Percentiles rank a stretch among this genome's conserved stretches.
These are phyloP conservation scores for Psophia crepitans DNA, from an alignment of 2,113 vertebrate genomes.

Conservation along the genomic window DNA sequence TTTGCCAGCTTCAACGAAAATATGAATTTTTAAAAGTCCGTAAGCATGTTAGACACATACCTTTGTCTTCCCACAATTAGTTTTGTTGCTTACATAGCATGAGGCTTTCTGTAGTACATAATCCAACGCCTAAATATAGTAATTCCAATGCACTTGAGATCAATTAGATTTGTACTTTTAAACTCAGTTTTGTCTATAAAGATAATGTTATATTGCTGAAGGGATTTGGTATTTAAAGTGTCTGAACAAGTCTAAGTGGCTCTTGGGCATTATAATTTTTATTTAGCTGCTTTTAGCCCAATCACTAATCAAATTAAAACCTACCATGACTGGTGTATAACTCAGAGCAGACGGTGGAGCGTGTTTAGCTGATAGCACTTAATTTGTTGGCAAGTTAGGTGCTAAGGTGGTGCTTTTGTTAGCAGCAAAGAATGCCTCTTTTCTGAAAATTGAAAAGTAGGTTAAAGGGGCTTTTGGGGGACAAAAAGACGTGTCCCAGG, in stretches of 20 bases:
- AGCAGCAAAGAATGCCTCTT: not conserved
- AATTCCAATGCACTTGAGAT: conserved; percentile 67
- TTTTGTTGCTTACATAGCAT: conserved; percentile 49
- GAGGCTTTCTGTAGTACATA: conserved; percentile 50
- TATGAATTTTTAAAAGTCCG: conserved; percentile 45
- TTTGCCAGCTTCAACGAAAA: conserved; percentile 44
- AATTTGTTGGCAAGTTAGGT: not conserved
- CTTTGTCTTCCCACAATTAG: conserved; percentile 61
- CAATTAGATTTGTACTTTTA: conserved; percentile 67
- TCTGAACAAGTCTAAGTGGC: conserved; percentile 54
- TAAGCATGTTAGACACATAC: conserved; percentile 62
- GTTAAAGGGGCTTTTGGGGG: not conserved
- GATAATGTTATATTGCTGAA: conserved; percentile 48
- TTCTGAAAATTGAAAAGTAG: not conserved
- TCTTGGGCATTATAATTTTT: conserved; percentile 58
- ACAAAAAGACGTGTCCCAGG: not conserved
- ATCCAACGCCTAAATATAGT: conserved; percentile 53
- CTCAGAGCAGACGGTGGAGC: not conserved
- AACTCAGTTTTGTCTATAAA: conserved; percentile 65
- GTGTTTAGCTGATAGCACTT: not conserved
- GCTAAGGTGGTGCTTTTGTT: not conserved
- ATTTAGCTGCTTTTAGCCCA: conserved; percentile 61
- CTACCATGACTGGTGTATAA: conserved; percentile 33
- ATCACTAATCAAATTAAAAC: conserved; percentile 61
- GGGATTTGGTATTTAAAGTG: conserved; percentile 55